phyloP scores from a whole-genome alignment of 2,888 invertebrate genomes.

The Iselma pallidipennis region DNA sequence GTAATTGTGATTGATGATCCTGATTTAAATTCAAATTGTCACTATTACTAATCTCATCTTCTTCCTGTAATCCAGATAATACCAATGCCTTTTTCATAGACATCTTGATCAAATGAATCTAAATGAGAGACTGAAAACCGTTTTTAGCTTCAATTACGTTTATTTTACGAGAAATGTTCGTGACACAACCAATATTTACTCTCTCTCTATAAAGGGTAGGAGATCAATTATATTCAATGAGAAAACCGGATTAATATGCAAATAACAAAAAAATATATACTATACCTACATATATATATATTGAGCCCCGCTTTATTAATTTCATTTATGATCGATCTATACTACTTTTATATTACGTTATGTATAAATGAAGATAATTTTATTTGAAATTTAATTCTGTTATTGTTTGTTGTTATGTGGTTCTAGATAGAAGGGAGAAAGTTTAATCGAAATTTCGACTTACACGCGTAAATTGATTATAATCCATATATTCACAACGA shows the following conservation, averaged over 20 bases:
- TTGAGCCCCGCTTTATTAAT: too few relatives aligned
- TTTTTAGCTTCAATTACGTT: slow-evolving; percentile 26
- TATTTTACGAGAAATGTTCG: slow-evolving; percentile 34
- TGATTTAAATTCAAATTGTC: not conserved
- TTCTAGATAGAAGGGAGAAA: not conserved
- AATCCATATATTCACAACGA: too few relatives aligned
- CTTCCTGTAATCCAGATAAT: slow-evolving; percentile 29
- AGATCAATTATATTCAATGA: slow-evolving; percentile 14
- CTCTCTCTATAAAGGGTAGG: slow-evolving; percentile 19
- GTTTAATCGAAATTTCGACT: not conserved
- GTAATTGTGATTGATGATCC: not conserved
- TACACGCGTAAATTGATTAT: too few relatives aligned
- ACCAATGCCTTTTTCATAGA: slow-evolving; percentile 14
- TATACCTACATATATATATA: too few relatives aligned
- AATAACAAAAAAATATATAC: slow-evolving; percentile 10
- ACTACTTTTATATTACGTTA: too few relatives aligned
- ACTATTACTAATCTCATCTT: slow-evolving; percentile 25
- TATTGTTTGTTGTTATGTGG: not conserved
- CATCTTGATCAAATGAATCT: not conserved
- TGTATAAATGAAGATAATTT: too few relatives aligned
- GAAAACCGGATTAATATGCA: slow-evolving; percentile 17
- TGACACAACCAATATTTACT: slow-evolving; percentile 30
- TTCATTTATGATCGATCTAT: too few relatives aligned
- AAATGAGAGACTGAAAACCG: not conserved
- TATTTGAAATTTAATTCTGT: too few relatives aligned